Evolutionary conservation across 2,797 vertebrate species (phyloP), one percentile per base, ranked within the genome.

Genomic region (Podarcis siculus): DNA sequence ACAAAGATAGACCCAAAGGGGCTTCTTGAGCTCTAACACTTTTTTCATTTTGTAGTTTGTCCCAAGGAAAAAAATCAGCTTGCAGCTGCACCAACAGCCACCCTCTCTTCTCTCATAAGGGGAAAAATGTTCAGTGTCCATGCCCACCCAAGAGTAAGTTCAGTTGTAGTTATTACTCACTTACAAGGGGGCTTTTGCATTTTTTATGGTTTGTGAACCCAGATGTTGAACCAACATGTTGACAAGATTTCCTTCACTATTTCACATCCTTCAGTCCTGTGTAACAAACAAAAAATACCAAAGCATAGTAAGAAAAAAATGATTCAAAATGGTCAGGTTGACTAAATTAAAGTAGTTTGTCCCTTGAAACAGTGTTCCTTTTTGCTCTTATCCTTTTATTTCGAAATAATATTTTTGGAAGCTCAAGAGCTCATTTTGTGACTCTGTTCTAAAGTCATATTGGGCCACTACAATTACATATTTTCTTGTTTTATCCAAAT

Each of bases 81-180:
- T 7, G 3, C 67, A 89, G 37, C 42, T 66, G 69, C 75, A 6
- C 30, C 23, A 6, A 39, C 2, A 85, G 83, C 15, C 84, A 82
- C 15, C 72, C 39, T 32, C 32, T 81, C 10, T 61, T 75, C 37
- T 64, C 8, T 85, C 39, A n/a, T 64, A 76, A 37, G 9, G n/a
- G 17, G n/a, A 37, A 55, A 85, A 73, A 85, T n/a, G 25, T 55
- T 21, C 82, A 45, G 77, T 12, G 49, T 55, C 39, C 72, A 9
- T 58, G 17, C 45, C 58, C 32, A 42, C 61, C 58, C 27, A 89
- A 82, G 30, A 89, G 88, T 86, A 82, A 89, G 88, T 86, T 55
- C 10, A 86, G 25, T 17, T n/a, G 32, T 19, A 66, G 17, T 37
- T 69, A 13, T n/a, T 37, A 35, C 19, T 79, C 7, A 30, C 10